These are phyloP conservation scores for Madoqua kirkii DNA, from an alignment of 2,113 vertebrate species.

Conservation along the genomic window DNA sequence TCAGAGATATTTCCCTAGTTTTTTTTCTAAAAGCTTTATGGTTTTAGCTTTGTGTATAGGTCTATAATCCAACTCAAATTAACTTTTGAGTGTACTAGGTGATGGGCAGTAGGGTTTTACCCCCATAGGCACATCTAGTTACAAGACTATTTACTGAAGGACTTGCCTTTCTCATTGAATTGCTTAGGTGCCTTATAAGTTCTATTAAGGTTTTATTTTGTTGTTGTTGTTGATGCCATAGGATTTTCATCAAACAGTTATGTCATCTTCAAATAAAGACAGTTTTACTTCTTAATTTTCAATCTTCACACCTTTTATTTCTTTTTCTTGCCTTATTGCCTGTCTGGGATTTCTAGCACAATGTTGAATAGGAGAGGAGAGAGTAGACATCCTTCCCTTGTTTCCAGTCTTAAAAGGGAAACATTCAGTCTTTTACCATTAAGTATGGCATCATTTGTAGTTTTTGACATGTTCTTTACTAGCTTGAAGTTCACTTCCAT, in stretches of 20 bases:
- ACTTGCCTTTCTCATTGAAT: neutral
- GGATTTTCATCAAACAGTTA: neutral
- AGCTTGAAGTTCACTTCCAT: neutral
- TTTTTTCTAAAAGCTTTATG: neutral
- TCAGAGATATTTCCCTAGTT: neutral
- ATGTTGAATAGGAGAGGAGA: neutral
- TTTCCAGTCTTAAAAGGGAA: neutral
- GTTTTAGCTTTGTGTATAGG: neutral
- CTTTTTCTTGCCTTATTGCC: neutral
- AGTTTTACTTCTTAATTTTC: neutral
- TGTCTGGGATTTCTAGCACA: neutral
- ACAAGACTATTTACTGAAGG: neutral
- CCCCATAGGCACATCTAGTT: neutral
- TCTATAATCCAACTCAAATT: neutral
- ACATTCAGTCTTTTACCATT: neutral
- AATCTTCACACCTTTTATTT: neutral
- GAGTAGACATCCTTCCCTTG: neutral
- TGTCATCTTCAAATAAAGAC: neutral
- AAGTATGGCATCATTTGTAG: neutral
- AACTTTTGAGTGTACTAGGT: neutral
- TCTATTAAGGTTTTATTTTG: neutral
- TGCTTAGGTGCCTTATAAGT: neutral
- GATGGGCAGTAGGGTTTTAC: neutral
- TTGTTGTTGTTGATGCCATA: neutral
- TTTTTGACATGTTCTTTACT: neutral